These are phyloP conservation scores for Buathra laborator DNA, from an alignment of 2,888 invertebrate genomes.

Conservation along the genomic window DNA sequence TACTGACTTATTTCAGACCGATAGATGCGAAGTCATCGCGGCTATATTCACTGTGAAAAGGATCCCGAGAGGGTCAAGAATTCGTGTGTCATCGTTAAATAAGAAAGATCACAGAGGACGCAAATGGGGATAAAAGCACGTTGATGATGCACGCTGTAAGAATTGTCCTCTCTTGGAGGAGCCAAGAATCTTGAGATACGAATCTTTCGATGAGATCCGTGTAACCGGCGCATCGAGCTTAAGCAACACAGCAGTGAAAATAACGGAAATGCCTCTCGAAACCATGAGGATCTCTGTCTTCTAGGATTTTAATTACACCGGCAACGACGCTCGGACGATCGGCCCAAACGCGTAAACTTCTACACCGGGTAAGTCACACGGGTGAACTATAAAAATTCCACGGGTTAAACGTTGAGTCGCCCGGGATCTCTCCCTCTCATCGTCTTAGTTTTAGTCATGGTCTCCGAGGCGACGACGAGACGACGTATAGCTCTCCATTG, in stretches of 20 bases:
- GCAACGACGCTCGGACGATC: conserved; percentile 8
- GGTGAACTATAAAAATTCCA: conserved; percentile 67
- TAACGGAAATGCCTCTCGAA: conserved; percentile 60
- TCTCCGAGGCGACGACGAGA: conserved; percentile 44
- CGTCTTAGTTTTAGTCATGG: conserved; percentile 61
- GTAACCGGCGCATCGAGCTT: conserved; percentile 4
- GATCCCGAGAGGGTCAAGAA: conserved; percentile 39
- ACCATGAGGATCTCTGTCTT: conserved; percentile 67
- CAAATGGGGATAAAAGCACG: conserved; percentile 33
- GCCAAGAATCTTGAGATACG: conserved; percentile 50
- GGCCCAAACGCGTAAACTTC: conserved; percentile 41
- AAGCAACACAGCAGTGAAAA: neutral
- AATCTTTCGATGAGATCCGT: conserved; percentile 58
- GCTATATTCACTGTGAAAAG: conserved; percentile 53
- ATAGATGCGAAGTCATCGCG: conserved; percentile 11
- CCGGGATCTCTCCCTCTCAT: conserved; percentile 28
- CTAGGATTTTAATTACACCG: conserved; percentile 69
- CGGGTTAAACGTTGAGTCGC: conserved; percentile 54
- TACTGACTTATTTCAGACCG: neutral
- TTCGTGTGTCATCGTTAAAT: conserved; percentile 38
- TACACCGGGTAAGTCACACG: conserved; percentile 55
- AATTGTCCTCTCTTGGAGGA: conserved; percentile 58
- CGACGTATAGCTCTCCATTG: conserved; percentile 46
- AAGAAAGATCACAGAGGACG: conserved; percentile 17
- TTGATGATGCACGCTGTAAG: conserved; percentile 60